Evolutionary conservation across 30 jellyfish, hydroid and myxozoan genomes (phyloP), one percentile per base, ranked within the genome.

Genomic region (Rhopilema esculentum): DNA sequence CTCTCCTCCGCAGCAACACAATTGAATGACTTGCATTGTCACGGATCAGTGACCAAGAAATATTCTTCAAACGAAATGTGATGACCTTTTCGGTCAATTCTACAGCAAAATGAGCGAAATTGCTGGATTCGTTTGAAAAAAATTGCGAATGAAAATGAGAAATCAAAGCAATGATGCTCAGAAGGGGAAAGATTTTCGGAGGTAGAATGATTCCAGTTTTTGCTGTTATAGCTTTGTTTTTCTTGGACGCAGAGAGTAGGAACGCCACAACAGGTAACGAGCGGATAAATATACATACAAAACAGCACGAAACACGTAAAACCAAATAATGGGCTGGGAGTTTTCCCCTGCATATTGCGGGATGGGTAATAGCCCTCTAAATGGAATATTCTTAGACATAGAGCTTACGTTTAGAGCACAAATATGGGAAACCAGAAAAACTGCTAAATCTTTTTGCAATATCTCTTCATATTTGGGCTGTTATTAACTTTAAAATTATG

Each of bases 41-140:
- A 71, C 82, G 64, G 82, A 31, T 27, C 62, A 71, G 24, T 31
- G 64, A 71, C 18, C 62, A 71, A n/a, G 9, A 18, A 28, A n/a
- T 71, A 71, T 26, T 27, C 19, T 18, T 40, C 49, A 40, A 15
- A 22, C 62, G 64, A 71, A 24, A 22, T 26, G 9, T 71, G 25
- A 24, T 12, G 15, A 71, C 7, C 0, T 4, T n/a, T 18, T 4
- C 79, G 28, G 1, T 23, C 40, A 12, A 28, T 4, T 19, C 79
- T 1, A 12, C 78, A 1, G 53, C 23, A 27, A 28, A 8, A n/a
- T 25, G 79, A 25, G 40, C 28, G 12, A 68, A 51, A 51, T 51
- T 20, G 15, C 67, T 15, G 67, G 67, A 51, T 51, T 51, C 20
- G 67, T 9, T 51, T 51, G 67, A 51, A 9, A 9, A 15, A 51